Base-by-base conservation (phyloP, 1,140 invertebrate species). In the Diachasmimorpha longicaudata region DNA sequence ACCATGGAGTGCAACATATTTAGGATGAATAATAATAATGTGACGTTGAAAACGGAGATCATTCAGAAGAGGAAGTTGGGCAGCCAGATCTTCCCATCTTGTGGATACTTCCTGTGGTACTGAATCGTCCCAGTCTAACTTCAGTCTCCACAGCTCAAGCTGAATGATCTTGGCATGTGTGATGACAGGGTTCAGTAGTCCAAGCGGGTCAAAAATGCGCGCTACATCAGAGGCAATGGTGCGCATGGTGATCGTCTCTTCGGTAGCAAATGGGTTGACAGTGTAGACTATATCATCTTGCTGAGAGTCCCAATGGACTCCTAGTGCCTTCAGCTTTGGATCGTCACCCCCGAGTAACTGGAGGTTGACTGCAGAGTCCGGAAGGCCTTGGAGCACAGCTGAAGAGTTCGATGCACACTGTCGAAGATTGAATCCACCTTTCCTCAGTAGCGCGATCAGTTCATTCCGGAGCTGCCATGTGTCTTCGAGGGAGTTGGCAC, bases 351-450 rank as follows among this genome's bases (percentile, higher is more conserved):
- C 8, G 68, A 52, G 76, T 23, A 75, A 48, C 11, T 75, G 21
- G 11, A 44, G 13, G 25, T 75, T 67, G 21, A 72, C 16, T 13
- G 68, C 10, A 19, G 13, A 19, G 10, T 71, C 42, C 9, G 68
- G 55, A 23, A 71, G 23, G 13, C 21, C 48, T 13, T 67, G 72
- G 16, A 78, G 16, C 4, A 76, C 19, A 5, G 39, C 44, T 14
- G 75, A 69, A n/a, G 77, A 70, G 70, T 86, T 86, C 0, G 84
- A 82, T 2, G 81, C 69, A 85, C 88, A 86, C 74, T 87, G 84
- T 19, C 79, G 68, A 16, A 87, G 58, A 16, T 77, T 39, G 46
- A 88, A 86, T 11, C 81, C 79, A 8, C 83, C 84, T 10, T 25
- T 8, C 21, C 42, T 14, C 0, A 83, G 48, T 21, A 85, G 11